Evolutionary conservation across 2,113 vertebrate species (phyloP), one percentile per base, ranked within the genome.

Genomic region (Catharus bicknelli): DNA sequence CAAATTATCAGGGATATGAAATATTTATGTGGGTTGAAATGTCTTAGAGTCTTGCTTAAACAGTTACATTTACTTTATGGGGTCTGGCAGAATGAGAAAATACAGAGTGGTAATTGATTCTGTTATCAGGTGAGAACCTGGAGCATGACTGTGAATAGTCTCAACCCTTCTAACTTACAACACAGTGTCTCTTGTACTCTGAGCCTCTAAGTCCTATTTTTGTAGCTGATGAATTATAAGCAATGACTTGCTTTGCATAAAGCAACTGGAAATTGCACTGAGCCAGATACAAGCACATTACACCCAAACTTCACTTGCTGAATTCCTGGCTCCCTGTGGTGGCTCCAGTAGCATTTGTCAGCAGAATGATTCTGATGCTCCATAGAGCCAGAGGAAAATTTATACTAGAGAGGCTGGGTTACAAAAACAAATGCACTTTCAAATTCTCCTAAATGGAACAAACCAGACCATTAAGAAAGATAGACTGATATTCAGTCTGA

Each of bases 401-500:
- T 92, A 86, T 93, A 58, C 68, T 76, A 73, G 57, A 68, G 29
- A 86, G 86, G 38, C 85, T 86, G 83, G 47, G 36, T 94, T 90
- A 87, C 42, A 94, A 93, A 64, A 95, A 95, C 86, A 96, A 90
- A 82, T 0, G 27, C 86, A 63, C 72, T 73, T 87, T 86, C 50
- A 73, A 66, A 91, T 88, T 91, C 43, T 69, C 29, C 67, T 93
- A 92, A 94, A 90, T 50, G 50, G 77, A 95, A 85, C 61, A 66
- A 76, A 29, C 40, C n/a, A 68, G 26, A 77, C 58, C 48, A 89
- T 90, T 91, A 95, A 72, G 67, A 85, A 88, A 83, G 45, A 72
- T 47, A 79, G n/a, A 47, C 48, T 81, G 27, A 77, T 73, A 68
- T 76, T 86, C 83, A 94, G 75, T 76, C 69, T 87, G 48, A 93